Evolutionary conservation across 1,140 invertebrate species (phyloP).

Genomic region (Mylabris phalerata): DNA sequence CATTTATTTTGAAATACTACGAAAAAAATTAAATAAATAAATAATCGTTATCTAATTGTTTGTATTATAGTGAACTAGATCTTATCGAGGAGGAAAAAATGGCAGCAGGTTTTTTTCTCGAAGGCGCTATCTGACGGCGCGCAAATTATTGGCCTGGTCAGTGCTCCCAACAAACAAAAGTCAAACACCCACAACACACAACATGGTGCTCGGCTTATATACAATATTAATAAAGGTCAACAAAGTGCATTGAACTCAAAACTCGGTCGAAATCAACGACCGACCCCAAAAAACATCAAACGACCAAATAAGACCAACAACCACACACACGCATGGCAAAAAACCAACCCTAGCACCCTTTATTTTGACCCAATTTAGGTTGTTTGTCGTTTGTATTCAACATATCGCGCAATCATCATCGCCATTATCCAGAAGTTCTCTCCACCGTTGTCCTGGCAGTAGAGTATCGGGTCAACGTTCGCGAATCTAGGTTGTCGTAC

Average conservation of each 20-base stretch:
- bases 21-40: background rate
- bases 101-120: too few relatives aligned
- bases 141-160: slow-evolving; percentile 18
- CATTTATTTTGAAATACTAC: background rate
- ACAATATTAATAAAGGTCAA: slow-evolving; percentile 15
- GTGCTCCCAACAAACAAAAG: slow-evolving; percentile 3
- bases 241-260: slow-evolving; percentile 21
- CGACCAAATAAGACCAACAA: slow-evolving; percentile 19
- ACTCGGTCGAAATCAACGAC: background rate
- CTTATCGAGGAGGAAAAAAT: background rate
- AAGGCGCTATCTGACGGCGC: slow-evolving; percentile 2
- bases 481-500: slow-evolving; percentile 35
- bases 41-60: background rate
- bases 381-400: too few relatives aligned
- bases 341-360: too few relatives aligned
- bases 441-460: background rate
- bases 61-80: background rate
- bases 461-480: slow-evolving; percentile 24
- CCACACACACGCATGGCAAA: background rate
- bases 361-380: too few relatives aligned
- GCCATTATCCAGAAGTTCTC: background rate
- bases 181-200: background rate
- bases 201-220: slow-evolving; percentile 19
- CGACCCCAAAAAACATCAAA: background rate
- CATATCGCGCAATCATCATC: background rate